These are phyloP conservation scores for Ophiodon elongatus DNA, from an alignment of 2,113 vertebrate species.

Conservation along the genomic window DNA sequence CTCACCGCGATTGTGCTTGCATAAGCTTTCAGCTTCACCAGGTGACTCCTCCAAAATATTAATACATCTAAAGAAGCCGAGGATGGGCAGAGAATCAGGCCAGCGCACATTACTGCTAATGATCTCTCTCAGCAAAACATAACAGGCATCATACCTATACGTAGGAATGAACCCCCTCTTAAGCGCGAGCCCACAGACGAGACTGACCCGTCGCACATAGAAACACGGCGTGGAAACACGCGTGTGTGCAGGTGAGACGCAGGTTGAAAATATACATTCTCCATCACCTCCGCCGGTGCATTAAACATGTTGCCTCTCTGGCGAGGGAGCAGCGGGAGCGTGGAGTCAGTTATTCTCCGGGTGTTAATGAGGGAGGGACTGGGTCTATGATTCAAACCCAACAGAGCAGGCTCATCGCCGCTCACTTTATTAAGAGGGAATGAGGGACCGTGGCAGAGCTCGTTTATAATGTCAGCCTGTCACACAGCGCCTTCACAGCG, in stretches of 20 bases:
- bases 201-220: background rate
- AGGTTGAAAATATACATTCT: conserved; percentile 22
- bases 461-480: conserved; percentile 22
- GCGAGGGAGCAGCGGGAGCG: conserved; percentile 19
- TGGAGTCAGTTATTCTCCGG: conserved; percentile 22
- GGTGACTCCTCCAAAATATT: conserved; percentile 67
- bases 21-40: conserved; percentile 62
- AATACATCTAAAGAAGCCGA: conserved; percentile 47
- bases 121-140: conserved; percentile 51
- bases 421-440: conserved; percentile 33
- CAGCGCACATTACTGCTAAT: conserved; percentile 61
- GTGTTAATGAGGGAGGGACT: conserved; percentile 51
- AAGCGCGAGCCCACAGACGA: background rate
- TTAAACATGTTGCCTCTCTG: background rate
- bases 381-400: conserved; percentile 33
- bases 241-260: background rate
- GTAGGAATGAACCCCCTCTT: background rate
- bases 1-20: conserved; percentile 59
- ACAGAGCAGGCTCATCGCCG: conserved; percentile 44
- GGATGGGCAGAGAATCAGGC: conserved; percentile 55
- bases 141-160: background rate
- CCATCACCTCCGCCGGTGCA: background rate
- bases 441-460: conserved; percentile 30
- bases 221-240: background rate
- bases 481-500: conserved; percentile 13